phyloP scores from a whole-genome alignment of 2,797 vertebrate species.

The Perodicticus potto region DNA sequence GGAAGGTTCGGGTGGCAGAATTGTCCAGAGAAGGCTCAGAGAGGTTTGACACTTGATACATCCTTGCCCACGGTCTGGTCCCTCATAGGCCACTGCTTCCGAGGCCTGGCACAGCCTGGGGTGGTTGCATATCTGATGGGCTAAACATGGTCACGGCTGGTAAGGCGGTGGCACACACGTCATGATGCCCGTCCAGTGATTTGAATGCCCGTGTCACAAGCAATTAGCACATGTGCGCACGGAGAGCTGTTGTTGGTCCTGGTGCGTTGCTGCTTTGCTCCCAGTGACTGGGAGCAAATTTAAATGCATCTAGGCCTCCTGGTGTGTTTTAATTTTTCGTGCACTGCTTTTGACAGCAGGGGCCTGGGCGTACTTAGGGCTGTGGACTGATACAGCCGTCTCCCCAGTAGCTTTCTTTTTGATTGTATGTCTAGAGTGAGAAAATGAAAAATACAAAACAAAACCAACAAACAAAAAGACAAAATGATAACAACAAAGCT shows the following conservation, averaged over 20 bases:
- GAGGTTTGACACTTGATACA: background rate
- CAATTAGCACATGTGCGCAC: rapidly evolving
- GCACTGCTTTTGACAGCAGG: background rate
- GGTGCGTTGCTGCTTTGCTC: background rate
- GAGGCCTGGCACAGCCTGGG: rapidly evolving
- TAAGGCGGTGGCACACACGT: rapidly evolving
- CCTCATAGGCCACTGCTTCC: background rate
- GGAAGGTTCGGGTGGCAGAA: rapidly evolving
- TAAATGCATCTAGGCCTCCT: background rate
- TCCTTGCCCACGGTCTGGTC: too few relatives aligned
- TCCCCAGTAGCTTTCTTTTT: background rate
- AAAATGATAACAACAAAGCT: background rate
- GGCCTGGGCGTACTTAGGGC: background rate
- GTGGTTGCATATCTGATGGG: rapidly evolving
- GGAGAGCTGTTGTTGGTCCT: background rate
- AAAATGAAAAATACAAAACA: background rate
- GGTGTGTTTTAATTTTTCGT: background rate
- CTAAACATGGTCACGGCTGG: rapidly evolving
- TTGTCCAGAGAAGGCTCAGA: background rate
- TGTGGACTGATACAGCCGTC: rapidly evolving
- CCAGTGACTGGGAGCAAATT: background rate
- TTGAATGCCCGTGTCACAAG: background rate
- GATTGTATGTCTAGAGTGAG: background rate
- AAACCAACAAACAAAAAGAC: background rate
- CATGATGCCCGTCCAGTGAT: background rate